These are phyloP conservation scores for Trichosurus vulpecula DNA, from an alignment of 2,797 vertebrate genomes.

Conservation along the genomic window DNA sequence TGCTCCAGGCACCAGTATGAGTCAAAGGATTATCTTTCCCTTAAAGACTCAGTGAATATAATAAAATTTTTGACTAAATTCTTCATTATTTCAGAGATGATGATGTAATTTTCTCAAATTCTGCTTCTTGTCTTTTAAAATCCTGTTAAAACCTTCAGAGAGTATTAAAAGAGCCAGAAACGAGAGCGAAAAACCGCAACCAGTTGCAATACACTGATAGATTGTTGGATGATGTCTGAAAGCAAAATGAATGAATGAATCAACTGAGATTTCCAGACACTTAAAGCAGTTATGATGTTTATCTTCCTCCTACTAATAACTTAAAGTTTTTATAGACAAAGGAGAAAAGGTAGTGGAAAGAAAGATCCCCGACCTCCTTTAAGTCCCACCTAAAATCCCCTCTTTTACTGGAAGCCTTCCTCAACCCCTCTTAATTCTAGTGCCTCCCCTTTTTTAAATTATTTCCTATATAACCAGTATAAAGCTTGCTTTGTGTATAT, in stretches of 20 bases:
- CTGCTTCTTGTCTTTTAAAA: neutral
- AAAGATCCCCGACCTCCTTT: neutral
- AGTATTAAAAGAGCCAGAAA: neutral
- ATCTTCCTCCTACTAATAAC: neutral
- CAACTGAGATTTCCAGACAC: neutral
- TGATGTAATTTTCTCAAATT: neutral
- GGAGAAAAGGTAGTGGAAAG: neutral
- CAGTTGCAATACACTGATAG: neutral
- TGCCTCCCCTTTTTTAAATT: neutral
- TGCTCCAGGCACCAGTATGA: neutral
- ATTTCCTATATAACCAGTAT: neutral
- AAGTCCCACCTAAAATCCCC: neutral
- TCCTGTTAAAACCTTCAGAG: conserved; percentile 17
- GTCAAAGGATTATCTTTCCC: neutral
- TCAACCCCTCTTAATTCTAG: neutral
- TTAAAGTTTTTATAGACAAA: neutral
- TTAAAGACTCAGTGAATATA: neutral
- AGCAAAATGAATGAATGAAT: conserved; percentile 14
- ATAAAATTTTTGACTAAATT: neutral
- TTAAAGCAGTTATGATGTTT: too few relatives aligned
- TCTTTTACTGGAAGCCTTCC: neutral
- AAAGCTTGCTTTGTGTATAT: neutral
- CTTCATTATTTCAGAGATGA: neutral
- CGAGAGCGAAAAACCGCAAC: neutral
- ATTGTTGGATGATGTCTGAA: neutral